phyloP scores from a whole-genome alignment of 2,797 vertebrate species.

The Botia almorhae region DNA sequence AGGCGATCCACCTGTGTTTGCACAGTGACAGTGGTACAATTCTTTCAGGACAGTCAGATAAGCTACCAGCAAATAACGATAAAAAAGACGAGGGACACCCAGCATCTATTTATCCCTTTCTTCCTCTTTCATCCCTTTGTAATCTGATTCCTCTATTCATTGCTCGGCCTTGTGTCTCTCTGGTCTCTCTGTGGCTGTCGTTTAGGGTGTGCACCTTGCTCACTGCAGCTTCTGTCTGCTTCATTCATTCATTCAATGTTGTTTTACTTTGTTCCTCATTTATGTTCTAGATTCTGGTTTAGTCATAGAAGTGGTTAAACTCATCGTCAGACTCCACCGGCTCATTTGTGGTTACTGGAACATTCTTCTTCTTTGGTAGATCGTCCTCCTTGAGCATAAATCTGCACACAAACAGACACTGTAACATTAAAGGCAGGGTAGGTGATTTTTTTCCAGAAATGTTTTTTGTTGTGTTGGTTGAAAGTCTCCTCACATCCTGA shows the following conservation, averaged over 20 bases:
- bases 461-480: too few species aligned
- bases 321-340: slow-evolving; percentile 68
- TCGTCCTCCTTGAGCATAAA: slow-evolving; percentile 49
- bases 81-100: slow-evolving; percentile 59
- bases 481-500: too few species aligned
- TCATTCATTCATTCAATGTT: slow-evolving; percentile 12
- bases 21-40: slow-evolving; percentile 58
- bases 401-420: slow-evolving; percentile 36
- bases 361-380: neutral
- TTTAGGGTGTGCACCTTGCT: slow-evolving; percentile 41
- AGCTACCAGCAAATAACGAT: slow-evolving; percentile 66
- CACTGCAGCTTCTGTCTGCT: slow-evolving; percentile 18
- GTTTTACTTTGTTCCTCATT: slow-evolving; percentile 22
- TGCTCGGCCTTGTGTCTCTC: slow-evolving; percentile 40
- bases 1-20: slow-evolving; percentile 67
- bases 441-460: too few species aligned
- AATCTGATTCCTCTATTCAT: slow-evolving; percentile 59
- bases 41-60: slow-evolving; percentile 66
- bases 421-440: neutral
- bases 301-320: slow-evolving; percentile 78
- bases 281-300: slow-evolving; percentile 21
- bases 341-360: neutral
- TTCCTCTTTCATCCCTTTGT: slow-evolving; percentile 63
- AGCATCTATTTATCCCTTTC: slow-evolving; percentile 56
- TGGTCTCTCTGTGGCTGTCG: slow-evolving; percentile 46